Evolutionary conservation across 2,888 invertebrate species (phyloP), one percentile per base, ranked within the genome.

Genomic region (Lasioglossum lativentre): DNA sequence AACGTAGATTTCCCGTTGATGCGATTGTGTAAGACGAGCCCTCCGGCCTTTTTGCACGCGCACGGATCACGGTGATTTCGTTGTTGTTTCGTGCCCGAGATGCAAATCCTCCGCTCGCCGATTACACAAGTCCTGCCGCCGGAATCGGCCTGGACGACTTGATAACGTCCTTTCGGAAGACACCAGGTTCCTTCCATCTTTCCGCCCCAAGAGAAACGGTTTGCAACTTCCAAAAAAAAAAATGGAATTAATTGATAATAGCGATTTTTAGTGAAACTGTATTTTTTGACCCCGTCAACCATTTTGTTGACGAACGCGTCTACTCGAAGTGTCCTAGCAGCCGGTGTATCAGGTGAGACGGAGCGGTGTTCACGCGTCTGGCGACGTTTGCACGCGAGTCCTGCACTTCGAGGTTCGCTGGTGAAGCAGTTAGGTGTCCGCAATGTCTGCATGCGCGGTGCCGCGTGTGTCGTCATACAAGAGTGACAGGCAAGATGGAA

Each of bases 1-100:
- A 77, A 76, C 70, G 75, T 76, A 86, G 87, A 86, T 87, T 87
- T 87, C 83, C 87, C 87, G 87, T 86, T 86, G 87, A 87, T 87
- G 86, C 78, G 86, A 87, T 87, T 86, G 83, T 86, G 87, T 81
- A 87, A 87, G 87, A 70, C 80, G 83, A 86, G 78, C 72, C 56
- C 66, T 63, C 70, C 42, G 66, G n/a, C 70, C 75, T 81, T 79
- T 83, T 78, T 86, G 47, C 63, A 45, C 66, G 68, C 73, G 63
- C 75, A 19, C 82, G 68, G 59, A 78, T 77, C 84, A 78, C 80
- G 80, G 63, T 68, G 80, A 78, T 82, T 59, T 79, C 82, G 52
- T 52, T 52, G 85, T 81, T 75, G 81, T 78, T 85, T 45, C 81
- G 85, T 85, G 82, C 86, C 79, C n/a, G 76, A 86, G 85, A 86